Base-by-base conservation (phyloP, 2,797 vertebrate species). In the Champsocephalus esox region DNA sequence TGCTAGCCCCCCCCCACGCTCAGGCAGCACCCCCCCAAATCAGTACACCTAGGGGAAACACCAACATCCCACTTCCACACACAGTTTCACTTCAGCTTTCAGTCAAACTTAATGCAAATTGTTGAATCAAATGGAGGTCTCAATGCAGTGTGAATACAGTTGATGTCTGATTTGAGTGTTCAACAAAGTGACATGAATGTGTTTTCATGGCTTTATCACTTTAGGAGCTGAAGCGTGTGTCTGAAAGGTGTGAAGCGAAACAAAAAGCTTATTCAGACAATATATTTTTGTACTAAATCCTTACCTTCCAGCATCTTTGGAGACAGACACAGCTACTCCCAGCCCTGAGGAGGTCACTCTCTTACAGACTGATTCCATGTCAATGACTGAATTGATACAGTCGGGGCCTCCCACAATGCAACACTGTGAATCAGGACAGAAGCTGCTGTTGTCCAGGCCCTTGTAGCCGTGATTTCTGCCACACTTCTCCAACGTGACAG, bases 301-400 rank as follows among this genome's bases (percentile, higher is more conserved):
- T 84, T 86, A 98, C 98, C 98, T 97, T 92, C 98, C 98, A 0
- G 98, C 98, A 0, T 99, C 98, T 89, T 96, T 95, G 0, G 98
- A 99, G 60, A 99, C 97, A 1, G 96, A 96, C 80, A 99, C 95
- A 0, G 95, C 85, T 57, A 99, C 96, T 0, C 96, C 97, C 13
- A 97, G 94, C 1, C 95, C 97, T 1, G 96, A 93, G 0, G 93
- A 90, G 0, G 95, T 94, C 65, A 98, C 95, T 58, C 96, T 92
- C 83, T 92, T 93, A 88, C 96, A 97, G 2, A 99, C 96, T 0
- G 93, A 88, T 3, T 99, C 97, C 97, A 99, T 97, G 94, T 99
- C 97, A 5, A 99, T 96, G 77, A 97, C 78, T 0, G 98, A 99
- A 73, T 96, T 91, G 0, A 99, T 97, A 85, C 96, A 97, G 65